Evolutionary conservation across 2,113 vertebrate genomes (phyloP).

Genomic region (Raja brachyura): DNA sequence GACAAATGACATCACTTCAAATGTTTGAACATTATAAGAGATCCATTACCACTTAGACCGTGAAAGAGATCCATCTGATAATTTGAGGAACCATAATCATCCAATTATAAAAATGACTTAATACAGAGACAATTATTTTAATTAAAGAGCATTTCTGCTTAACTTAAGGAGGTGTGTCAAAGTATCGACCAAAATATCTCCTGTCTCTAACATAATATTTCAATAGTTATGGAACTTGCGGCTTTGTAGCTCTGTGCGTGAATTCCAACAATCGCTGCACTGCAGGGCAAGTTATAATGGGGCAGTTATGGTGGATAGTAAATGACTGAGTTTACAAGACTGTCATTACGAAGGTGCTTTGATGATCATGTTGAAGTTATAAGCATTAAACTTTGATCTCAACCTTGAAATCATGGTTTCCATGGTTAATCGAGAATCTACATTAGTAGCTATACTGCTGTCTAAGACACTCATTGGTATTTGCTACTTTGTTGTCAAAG

Average conservation of each 20-base stretch:
- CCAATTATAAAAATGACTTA: slow-evolving; percentile 5
- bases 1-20: neutral
- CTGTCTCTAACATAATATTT: neutral
- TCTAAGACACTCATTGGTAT: neutral
- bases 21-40: neutral
- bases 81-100: neutral
- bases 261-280: neutral
- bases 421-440: neutral
- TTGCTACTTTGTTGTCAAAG: neutral
- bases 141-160: neutral
- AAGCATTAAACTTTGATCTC: neutral
- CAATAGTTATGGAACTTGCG: neutral
- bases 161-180: neutral
- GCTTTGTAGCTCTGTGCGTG: neutral
- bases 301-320: neutral
- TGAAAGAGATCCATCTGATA: neutral
- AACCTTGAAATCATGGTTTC: neutral
- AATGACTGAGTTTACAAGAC: neutral
- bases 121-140: neutral
- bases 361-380: neutral
- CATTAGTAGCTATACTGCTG: neutral
- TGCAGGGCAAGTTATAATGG: neutral
- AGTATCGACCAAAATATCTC: neutral
- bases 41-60: neutral
- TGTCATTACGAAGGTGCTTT: neutral